phyloP scores from a whole-genome alignment of 2,888 invertebrate genomes.

The Euclidia mi region DNA sequence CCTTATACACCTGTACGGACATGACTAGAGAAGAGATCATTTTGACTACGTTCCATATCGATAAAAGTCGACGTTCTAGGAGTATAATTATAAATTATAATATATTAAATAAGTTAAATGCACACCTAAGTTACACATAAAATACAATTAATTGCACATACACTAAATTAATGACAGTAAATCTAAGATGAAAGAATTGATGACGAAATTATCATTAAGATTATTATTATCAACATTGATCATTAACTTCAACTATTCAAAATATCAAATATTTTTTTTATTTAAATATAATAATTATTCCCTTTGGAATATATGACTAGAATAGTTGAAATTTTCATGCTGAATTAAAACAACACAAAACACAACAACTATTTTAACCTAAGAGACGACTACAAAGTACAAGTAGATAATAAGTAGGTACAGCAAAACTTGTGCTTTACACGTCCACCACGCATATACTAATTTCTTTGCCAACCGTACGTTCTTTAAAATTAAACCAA shows the following conservation, averaged over 20 bases:
- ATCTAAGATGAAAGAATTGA: slow-evolving; percentile 78
- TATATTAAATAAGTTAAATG: slow-evolving; percentile 77
- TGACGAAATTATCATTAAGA: slow-evolving; percentile 77
- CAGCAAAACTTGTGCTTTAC: slow-evolving; percentile 84
- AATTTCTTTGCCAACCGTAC: slow-evolving; percentile 63
- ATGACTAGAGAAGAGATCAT: slow-evolving; percentile 46
- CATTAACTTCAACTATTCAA: slow-evolving; percentile 69
- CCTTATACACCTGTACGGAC: slow-evolving; percentile 23
- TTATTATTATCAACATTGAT: slow-evolving; percentile 63
- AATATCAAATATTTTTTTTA: slow-evolving; percentile 64
- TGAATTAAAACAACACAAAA: slow-evolving; percentile 82
- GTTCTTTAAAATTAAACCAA: slow-evolving; percentile 64
- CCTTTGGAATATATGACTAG: slow-evolving; percentile 68
- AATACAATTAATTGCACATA: slow-evolving; percentile 86
- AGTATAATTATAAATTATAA: slow-evolving; percentile 61
- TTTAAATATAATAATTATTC: slow-evolving; percentile 58
- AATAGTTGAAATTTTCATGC: slow-evolving; percentile 75
- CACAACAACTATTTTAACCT: slow-evolving; percentile 86
- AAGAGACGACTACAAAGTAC: slow-evolving; percentile 70
- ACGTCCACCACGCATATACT: slow-evolving; percentile 58
- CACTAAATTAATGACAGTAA: slow-evolving; percentile 82
- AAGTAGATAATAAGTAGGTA: slow-evolving; percentile 64
- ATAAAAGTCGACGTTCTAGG: slow-evolving; percentile 46
- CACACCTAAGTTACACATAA: slow-evolving; percentile 81
- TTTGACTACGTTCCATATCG: slow-evolving; percentile 31